Percentiles rank a stretch among this genome's conserved stretches.
Conservation (phyloP, 2,797 vertebrate genomes). For the Oryzias dopingdopingensis region DNA sequence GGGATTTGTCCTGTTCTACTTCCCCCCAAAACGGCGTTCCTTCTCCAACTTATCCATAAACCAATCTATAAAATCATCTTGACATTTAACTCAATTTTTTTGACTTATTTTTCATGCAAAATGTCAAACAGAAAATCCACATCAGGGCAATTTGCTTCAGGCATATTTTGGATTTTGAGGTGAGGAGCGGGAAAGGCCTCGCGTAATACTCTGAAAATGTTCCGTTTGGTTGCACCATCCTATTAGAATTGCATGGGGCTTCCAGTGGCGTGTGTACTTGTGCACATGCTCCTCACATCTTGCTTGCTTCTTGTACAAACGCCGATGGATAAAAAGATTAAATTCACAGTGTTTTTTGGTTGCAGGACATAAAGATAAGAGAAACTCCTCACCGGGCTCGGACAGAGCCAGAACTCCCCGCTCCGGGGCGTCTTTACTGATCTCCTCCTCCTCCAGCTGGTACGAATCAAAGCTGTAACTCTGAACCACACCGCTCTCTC, state of each 20-base stretch:
- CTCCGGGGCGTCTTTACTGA: conserved; percentile 79
- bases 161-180: conserved; percentile 1
- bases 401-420: conserved; percentile 84
- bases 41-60: background rate
- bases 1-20: conserved; percentile 8
- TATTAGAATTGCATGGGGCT: background rate
- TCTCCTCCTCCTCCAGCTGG: conserved; percentile 89
- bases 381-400: conserved; percentile 82
- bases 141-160: too few relatives aligned
- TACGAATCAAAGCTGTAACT: conserved; percentile 94
- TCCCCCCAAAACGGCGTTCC: conserved; percentile 3
- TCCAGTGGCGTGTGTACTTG: conserved; percentile 4
- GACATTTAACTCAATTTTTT: too few relatives aligned
- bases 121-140: background rate
- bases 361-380: conserved; percentile 21
- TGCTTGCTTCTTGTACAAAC: background rate
- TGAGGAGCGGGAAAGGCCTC: background rate
- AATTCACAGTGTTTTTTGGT: conserved; percentile 14
- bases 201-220: conserved; percentile 5
- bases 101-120: background rate
- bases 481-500: conserved; percentile 82
- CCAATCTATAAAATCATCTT: too few relatives aligned
- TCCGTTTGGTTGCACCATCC: background rate
- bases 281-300: background rate
- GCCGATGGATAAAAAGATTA: conserved; percentile 1